Conservation (phyloP, 2,888 invertebrate genomes). For the Parnassius orleans region DNA sequence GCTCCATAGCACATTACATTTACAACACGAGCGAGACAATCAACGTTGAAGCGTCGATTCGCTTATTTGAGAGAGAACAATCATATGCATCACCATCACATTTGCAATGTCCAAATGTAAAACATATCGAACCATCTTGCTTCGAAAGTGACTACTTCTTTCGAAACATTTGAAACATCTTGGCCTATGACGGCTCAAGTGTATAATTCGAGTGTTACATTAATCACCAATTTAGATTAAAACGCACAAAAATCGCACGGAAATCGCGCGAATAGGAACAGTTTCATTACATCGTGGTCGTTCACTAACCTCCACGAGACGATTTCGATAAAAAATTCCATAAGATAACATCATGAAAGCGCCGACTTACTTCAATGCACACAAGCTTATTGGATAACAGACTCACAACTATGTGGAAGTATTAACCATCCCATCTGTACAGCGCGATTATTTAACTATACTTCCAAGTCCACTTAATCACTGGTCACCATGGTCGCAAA, state of each 20-base stretch:
- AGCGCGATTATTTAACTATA: background rate
- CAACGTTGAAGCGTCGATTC: conserved; percentile 13
- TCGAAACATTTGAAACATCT: background rate
- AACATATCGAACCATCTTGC: background rate
- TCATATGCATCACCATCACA: conserved; percentile 14
- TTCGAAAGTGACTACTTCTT: conserved; percentile 2
- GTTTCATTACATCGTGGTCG: background rate
- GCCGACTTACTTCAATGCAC: background rate
- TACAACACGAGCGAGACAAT: conserved; percentile 7
- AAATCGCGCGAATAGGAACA: conserved; percentile 18
- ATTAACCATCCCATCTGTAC: conserved; percentile 2
- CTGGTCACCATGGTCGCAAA: background rate
- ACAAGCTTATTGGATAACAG: background rate
- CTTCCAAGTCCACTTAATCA: background rate
- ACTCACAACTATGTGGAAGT: conserved; percentile 12
- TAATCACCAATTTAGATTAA: background rate
- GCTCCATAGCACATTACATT: conserved; percentile 25
- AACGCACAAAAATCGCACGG: background rate
- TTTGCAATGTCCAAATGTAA: background rate
- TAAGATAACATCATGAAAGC: conserved; percentile 20
- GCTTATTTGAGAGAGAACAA: conserved; percentile 15
- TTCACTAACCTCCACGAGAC: conserved; percentile 1
- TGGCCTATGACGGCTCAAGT: background rate
- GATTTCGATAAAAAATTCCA: conserved; percentile 11
- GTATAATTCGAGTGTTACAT: background rate